Base-by-base conservation (phyloP, 2,797 vertebrate genomes). In the Diglossa cyanea region DNA sequence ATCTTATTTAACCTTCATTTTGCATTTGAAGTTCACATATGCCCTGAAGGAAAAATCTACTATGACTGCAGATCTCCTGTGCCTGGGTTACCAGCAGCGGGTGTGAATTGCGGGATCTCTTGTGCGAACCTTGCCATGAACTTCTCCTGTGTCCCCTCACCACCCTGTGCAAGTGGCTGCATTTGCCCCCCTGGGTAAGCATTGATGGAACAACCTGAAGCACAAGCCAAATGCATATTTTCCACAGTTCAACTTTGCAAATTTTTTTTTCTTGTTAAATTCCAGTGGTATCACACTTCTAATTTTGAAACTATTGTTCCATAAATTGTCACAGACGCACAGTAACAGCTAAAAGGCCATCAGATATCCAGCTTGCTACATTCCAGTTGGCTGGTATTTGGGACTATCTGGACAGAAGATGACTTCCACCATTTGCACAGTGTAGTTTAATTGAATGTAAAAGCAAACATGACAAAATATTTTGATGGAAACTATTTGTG, bases 101-200 rank as follows among this genome's bases (percentile, higher is more conserved):
- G 99, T 31, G 94, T 99, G 94, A 99, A 99, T 26, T 99, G 99
- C 55, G 99, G 98, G 77, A 97, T 98, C 26, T 99, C 99, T 18
- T 99, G 99, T 96, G 98, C 98, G 4, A 99, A 99, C 94, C 97
- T 99, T 95, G 99, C 99, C 98, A 99, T 99, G 98, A 99, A 99
- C 97, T 98, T 99, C 95, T 99, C 99, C 87, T 99, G 99, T 86
- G 98, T 98, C 28, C 99, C 99, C 42, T 99, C 98, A 81, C 99
- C 99, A 62, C 99, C 98, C 10, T 99, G 99, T 97, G 98, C 99
- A 95, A 98, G 99, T 57, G 99, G 99, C 94, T 99, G 99, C 85
- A 97, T 99, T 95, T 99, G 99, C 51, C 98, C 98, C 73, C 95
- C 98, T 57, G 99, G 99, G 99, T 99, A 98, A 98, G 98, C 23